Evolutionary conservation across 2,113 vertebrate species (phyloP).

Genomic region (Trematomus loennbergii): DNA sequence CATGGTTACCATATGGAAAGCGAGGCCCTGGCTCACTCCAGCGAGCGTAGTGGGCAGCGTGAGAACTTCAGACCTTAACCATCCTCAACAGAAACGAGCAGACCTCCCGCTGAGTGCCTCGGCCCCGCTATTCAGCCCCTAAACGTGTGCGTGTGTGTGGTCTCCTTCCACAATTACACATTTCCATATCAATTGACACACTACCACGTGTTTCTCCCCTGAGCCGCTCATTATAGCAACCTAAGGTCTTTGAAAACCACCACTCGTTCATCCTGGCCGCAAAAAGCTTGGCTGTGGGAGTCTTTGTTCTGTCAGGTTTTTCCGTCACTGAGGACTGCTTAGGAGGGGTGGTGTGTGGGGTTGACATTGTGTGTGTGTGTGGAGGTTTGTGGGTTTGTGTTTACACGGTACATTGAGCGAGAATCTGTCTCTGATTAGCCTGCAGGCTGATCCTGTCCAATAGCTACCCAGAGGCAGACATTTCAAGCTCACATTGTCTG

Average conservation of each 20-base stretch:
- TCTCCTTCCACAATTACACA: constrained; percentile 68
- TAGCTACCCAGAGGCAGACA: constrained; percentile 44
- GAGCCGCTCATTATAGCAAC: constrained; percentile 73
- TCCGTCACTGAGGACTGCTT: constrained; percentile 55
- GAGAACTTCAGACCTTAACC: constrained; percentile 80
- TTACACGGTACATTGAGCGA: constrained; percentile 50
- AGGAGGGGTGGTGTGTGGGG: constrained; percentile 39
- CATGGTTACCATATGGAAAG: constrained; percentile 81
- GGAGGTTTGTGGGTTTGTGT: constrained; percentile 52
- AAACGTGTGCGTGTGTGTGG: constrained; percentile 78
- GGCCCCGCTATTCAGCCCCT: constrained; percentile 60
- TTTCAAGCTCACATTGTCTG: constrained; percentile 32
- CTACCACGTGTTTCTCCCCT: constrained; percentile 72
- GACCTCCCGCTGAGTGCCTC: constrained; percentile 64
- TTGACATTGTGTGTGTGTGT: constrained; percentile 20
- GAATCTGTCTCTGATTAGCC: constrained; percentile 71
- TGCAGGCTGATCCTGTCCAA: constrained; percentile 42
- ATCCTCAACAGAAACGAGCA: constrained; percentile 69
- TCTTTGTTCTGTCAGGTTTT: constrained; percentile 71
- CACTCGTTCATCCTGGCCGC: constrained; percentile 57
- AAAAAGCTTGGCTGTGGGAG: constrained; percentile 63
- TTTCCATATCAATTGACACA: constrained; percentile 80
- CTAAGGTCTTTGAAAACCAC: constrained; percentile 73
- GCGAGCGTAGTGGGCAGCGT: constrained; percentile 66
- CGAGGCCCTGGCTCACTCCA: constrained; percentile 57